These are phyloP conservation scores for Manis pentadactyla DNA, from an alignment of 2,797 vertebrate genomes.

Conservation along the genomic window DNA sequence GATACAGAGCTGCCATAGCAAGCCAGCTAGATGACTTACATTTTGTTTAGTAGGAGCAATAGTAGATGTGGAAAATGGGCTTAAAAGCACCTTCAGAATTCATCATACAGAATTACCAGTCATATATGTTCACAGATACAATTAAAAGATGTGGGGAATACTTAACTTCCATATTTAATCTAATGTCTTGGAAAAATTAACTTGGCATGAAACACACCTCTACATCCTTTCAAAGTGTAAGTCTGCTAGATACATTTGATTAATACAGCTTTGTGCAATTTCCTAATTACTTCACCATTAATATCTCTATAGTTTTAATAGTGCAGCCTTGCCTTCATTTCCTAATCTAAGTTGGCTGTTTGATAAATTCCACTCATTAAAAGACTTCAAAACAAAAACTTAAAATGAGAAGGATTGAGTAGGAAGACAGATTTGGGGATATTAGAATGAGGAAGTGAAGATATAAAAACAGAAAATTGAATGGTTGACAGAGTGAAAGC, in stretches of 20 bases:
- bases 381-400: constrained; percentile 64
- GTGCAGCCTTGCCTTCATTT: neutral
- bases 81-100: neutral
- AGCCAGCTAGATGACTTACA: neutral
- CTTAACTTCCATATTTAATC: neutral
- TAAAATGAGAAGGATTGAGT: constrained; percentile 60
- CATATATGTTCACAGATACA: neutral
- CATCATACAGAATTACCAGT: neutral
- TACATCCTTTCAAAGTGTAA: neutral
- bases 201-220: neutral
- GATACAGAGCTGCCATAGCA: neutral
- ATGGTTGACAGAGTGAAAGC: neutral
- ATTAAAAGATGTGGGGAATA: neutral
- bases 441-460: neutral
- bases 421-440: neutral
- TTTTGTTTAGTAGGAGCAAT: neutral
- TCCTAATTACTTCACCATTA: neutral
- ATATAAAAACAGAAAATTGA: constrained; percentile 15
- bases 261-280: neutral
- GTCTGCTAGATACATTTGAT: neutral
- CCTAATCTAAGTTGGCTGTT: constrained; percentile 37
- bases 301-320: neutral
- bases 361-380: neutral
- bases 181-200: neutral
- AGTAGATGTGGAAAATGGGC: neutral